A percentile compares a stretch with the other conserved stretches of the same genome.
Conservation (phyloP, 2,888 invertebrate species). For the Suillia variegata region DNA sequence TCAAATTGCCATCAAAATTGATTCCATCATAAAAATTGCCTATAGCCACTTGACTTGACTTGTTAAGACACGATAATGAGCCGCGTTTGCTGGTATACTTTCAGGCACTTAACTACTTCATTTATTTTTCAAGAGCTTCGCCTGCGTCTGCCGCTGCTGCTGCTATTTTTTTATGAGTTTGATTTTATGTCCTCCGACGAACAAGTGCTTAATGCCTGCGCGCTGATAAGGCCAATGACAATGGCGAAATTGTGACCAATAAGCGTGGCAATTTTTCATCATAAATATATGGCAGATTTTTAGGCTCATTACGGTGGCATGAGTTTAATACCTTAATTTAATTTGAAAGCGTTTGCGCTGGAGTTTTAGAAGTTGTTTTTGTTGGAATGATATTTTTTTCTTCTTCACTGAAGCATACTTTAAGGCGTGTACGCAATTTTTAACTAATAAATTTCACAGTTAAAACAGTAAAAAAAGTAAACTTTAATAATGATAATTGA, state of each 20-base stretch:
- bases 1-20: constrained; percentile 7
- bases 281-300: constrained; percentile 4
- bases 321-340: too few species aligned
- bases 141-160: not conserved
- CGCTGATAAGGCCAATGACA: constrained; percentile 3
- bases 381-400: too few species aligned
- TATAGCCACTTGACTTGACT: too few species aligned
- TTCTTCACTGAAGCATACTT: too few species aligned
- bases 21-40: constrained; percentile 4
- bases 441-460: too few species aligned
- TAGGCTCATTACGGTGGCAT: constrained; percentile 3
- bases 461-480: too few species aligned
- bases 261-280: not conserved
- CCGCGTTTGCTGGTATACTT: not conserved
- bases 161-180: not conserved
- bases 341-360: too few species aligned
- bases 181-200: not conserved
- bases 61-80: not conserved
- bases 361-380: too few species aligned
- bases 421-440: too few species aligned
- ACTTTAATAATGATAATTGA: too few species aligned
- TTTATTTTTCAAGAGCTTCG: not conserved
- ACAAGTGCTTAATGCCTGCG: not conserved
- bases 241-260: not conserved
- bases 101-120: too few species aligned